Evolutionary conservation across 2,888 invertebrate genomes (phyloP).

Genomic region (Ophion obscuratus): DNA sequence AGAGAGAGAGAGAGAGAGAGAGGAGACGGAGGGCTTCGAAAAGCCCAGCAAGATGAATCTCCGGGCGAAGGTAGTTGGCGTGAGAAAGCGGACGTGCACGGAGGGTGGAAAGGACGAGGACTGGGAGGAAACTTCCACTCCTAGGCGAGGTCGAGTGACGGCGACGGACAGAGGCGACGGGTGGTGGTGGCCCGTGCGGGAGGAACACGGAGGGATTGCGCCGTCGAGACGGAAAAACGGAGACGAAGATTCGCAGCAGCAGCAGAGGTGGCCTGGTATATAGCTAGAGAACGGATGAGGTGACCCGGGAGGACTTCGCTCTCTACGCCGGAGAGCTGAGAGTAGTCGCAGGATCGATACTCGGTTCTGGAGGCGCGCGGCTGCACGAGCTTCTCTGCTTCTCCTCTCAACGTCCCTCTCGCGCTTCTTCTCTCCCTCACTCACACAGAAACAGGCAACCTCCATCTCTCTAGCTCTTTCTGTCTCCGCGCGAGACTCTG

Average conservation of each 20-base stretch:
- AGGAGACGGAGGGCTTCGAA: constrained; percentile 15
- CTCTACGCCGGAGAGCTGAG: constrained; percentile 64
- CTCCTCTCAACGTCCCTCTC: constrained; percentile 29
- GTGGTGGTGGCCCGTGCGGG: constrained; percentile 60
- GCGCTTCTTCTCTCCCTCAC: constrained; percentile 18
- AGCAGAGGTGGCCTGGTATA: constrained; percentile 53
- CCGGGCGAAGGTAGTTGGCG: constrained; percentile 63
- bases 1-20: constrained; percentile 28
- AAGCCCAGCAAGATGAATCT: constrained; percentile 67
- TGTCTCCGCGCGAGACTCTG: constrained; percentile 79
- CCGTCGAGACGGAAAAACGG: constrained; percentile 70
- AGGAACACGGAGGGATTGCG: constrained; percentile 54
- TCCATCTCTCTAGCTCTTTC: constrained; percentile 46
- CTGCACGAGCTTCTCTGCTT: constrained; percentile 50
- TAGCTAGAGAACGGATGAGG: constrained; percentile 77
- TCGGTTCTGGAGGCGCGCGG: constrained; percentile 65
- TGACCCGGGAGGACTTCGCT: constrained; percentile 77
- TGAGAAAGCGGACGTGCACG: constrained; percentile 54
- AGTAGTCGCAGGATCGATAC: constrained; percentile 66
- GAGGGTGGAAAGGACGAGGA: constrained; percentile 58
- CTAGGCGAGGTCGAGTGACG: constrained; percentile 62
- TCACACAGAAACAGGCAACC: not conserved
- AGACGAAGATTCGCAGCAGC: constrained; percentile 74
- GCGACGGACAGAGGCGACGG: constrained; percentile 60
- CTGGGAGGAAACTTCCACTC: constrained; percentile 42